These are phyloP conservation scores for Poecilia wingei DNA, from an alignment of 2,797 vertebrate genomes.

Conservation along the genomic window DNA sequence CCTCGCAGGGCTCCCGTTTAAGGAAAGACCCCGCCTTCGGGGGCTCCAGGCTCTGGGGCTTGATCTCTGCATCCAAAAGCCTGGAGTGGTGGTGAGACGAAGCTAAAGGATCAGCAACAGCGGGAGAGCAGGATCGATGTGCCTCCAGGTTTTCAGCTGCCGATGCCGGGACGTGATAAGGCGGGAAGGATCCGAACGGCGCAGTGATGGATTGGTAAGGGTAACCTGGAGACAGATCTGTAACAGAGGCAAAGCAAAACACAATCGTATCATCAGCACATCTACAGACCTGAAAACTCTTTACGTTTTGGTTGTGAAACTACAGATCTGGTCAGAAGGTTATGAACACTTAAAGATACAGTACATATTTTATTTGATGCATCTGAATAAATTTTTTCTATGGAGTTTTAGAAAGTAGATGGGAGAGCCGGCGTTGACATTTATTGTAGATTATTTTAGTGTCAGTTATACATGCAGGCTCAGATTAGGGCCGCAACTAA, in stretches of 20 bases:
- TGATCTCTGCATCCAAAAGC: conserved; percentile 82
- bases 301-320: background rate
- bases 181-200: conserved; percentile 87
- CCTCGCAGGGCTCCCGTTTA: conserved; percentile 82
- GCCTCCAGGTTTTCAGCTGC: conserved; percentile 81
- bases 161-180: conserved; percentile 86
- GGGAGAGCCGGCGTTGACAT: background rate
- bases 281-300: background rate
- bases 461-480: background rate
- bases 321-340: background rate
- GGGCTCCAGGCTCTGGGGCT: conserved; percentile 82
- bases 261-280: background rate
- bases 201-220: conserved; percentile 89
- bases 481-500: background rate
- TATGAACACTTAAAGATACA: background rate
- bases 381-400: background rate
- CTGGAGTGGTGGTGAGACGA: conserved; percentile 79
- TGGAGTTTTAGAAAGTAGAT: background rate
- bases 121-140: conserved; percentile 79
- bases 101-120: conserved; percentile 78
- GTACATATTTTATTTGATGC: background rate
- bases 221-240: conserved; percentile 91
- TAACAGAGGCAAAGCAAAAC: conserved; percentile 7
- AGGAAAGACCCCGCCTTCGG: conserved; percentile 79
- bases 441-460: background rate